A percentile compares a stretch with the other conserved stretches of the same genome.
These are phyloP conservation scores for Nephrocerus scutellatus DNA, from an alignment of 2,888 invertebrate genomes.

Conservation along the genomic window DNA sequence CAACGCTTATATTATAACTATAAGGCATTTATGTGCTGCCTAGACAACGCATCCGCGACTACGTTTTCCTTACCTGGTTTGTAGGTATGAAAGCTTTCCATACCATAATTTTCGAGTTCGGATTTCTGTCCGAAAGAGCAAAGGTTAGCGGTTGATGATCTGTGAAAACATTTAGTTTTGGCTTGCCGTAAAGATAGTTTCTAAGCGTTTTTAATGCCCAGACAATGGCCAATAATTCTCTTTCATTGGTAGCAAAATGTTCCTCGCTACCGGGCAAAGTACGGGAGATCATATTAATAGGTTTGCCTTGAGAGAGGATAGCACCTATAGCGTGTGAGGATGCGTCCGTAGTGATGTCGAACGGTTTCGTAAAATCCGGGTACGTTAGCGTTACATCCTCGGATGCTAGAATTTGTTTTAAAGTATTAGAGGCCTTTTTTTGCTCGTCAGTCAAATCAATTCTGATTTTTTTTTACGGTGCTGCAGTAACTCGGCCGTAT, in stretches of 20 bases:
- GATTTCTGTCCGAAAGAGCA: slow-evolving; percentile 21
- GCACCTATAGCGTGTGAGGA: slow-evolving; percentile 14
- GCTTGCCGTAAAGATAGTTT: slow-evolving; percentile 36
- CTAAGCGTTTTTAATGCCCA: slow-evolving; percentile 37
- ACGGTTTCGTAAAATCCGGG: slow-evolving; percentile 11
- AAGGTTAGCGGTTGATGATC: slow-evolving; percentile 24
- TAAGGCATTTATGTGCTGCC: slow-evolving; percentile 14
- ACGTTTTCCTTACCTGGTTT: slow-evolving; percentile 20
- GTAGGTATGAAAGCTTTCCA: slow-evolving; percentile 17
- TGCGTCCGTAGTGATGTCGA: slow-evolving; percentile 16
- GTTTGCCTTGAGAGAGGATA: slow-evolving; percentile 17
- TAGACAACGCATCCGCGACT: slow-evolving; percentile 19
- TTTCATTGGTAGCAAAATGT: slow-evolving; percentile 31
- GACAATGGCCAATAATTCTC: slow-evolving; percentile 36
- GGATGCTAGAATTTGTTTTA: slow-evolving; percentile 15
- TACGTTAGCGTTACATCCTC: slow-evolving; percentile 16
- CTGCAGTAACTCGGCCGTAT: slow-evolving; percentile 10
- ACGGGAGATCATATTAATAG: slow-evolving; percentile 17
- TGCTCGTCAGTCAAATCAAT: slow-evolving; percentile 14
- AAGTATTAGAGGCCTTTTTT: slow-evolving; percentile 13
- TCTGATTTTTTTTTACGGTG: slow-evolving; percentile 14
- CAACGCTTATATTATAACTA: neutral
- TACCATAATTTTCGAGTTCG: slow-evolving; percentile 19
- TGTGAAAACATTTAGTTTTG: slow-evolving; percentile 16
- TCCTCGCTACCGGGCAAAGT: slow-evolving; percentile 16